A percentile compares a stretch with the other conserved stretches of the same genome.
These are phyloP conservation scores for Ceratina japonica DNA, from an alignment of 1,140 invertebrate species.

Conservation along the genomic window DNA sequence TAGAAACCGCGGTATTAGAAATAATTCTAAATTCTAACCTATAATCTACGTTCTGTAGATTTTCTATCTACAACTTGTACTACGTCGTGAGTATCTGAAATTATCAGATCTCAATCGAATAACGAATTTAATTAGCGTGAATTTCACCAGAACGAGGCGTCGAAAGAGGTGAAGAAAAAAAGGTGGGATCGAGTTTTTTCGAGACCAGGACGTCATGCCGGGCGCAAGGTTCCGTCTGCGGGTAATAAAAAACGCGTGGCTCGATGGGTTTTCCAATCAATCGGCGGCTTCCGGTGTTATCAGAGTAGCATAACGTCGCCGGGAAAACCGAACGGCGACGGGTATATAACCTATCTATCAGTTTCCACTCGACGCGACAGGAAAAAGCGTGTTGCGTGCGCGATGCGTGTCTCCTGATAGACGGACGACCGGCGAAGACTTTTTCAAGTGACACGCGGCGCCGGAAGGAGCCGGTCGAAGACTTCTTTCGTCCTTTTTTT, in stretches of 20 bases:
- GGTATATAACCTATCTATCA: too few relatives aligned
- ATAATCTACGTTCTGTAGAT: too few relatives aligned
- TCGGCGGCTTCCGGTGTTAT: slow-evolving; percentile 78
- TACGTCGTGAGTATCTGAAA: too few relatives aligned
- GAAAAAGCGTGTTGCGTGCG: slow-evolving; percentile 58
- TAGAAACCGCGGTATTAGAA: too few relatives aligned
- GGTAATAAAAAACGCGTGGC: slow-evolving; percentile 51
- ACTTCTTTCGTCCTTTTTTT: too few relatives aligned
- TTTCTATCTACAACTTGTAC: too few relatives aligned
- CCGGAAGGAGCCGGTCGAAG: slow-evolving; percentile 30
- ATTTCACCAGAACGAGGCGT: too few relatives aligned
- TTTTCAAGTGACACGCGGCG: slow-evolving; percentile 31
- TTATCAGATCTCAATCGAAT: too few relatives aligned
- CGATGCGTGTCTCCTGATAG: slow-evolving; percentile 70
- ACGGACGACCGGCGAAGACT: slow-evolving; percentile 57
- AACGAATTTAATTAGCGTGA: too few relatives aligned
- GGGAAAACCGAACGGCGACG: slow-evolving; percentile 76
- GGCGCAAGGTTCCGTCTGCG: slow-evolving; percentile 12
- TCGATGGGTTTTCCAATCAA: slow-evolving; percentile 78
- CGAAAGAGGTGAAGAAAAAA: slow-evolving; percentile 1
- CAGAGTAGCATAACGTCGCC: slow-evolving; percentile 76
- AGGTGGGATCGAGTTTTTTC: slow-evolving; percentile 55
- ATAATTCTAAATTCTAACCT: too few relatives aligned
- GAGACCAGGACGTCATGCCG: slow-evolving; percentile 63
- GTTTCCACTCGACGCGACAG: slow-evolving; percentile 73